Evolutionary conservation across 2,888 invertebrate species (phyloP).

Genomic region (Lithophane semibrunnea): DNA sequence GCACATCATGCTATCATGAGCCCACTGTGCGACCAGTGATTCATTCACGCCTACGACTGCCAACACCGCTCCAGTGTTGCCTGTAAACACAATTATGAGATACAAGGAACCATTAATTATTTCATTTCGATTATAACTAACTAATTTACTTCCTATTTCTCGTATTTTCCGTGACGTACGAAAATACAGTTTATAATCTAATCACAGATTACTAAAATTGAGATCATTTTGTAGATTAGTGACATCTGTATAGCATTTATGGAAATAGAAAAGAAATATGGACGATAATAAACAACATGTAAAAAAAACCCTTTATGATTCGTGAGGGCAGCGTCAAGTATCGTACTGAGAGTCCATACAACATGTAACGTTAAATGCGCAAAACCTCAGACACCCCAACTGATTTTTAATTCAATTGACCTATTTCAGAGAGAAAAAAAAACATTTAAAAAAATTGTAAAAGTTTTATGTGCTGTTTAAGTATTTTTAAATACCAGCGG

Average conservation of each 20-base stretch:
- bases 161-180: slow-evolving; percentile 36
- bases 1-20: slow-evolving; percentile 20
- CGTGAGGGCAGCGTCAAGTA: too few species aligned
- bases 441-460: too few species aligned
- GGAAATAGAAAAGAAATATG: not conserved
- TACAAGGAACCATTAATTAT: slow-evolving; percentile 69
- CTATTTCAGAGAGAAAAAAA: too few species aligned
- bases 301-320: too few species aligned
- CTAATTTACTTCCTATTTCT: slow-evolving; percentile 69
- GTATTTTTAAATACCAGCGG: too few species aligned
- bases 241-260: not conserved
- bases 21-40: slow-evolving; percentile 64
- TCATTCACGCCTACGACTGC: slow-evolving; percentile 69
- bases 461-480: too few species aligned
- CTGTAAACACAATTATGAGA: slow-evolving; percentile 66
- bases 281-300: too few species aligned
- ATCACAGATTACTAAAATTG: not conserved
- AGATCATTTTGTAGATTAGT: not conserved
- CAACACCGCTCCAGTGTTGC: slow-evolving; percentile 62
- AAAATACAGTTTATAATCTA: slow-evolving; percentile 6
- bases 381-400: too few species aligned
- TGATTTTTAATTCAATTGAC: too few species aligned
- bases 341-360: too few species aligned
- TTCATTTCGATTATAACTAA: slow-evolving; percentile 36
- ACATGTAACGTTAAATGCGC: too few species aligned